Conservation (phyloP, 92 coral and sea anemone species). For the Palythoa heliodiscus region DNA sequence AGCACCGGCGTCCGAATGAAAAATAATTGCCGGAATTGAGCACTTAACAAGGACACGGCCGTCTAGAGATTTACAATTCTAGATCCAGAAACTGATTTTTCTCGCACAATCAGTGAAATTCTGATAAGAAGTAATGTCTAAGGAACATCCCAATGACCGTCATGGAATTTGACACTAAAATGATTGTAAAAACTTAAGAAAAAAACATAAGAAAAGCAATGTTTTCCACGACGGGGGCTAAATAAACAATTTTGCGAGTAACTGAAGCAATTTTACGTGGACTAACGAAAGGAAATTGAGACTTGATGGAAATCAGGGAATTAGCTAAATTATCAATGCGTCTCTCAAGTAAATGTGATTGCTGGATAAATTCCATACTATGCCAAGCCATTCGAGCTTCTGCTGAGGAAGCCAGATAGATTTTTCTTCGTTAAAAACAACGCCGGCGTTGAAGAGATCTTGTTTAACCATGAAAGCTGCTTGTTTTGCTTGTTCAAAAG, state of each 20-base stretch:
- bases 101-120: constrained; percentile 6
- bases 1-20: constrained; percentile 49
- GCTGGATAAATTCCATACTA: constrained; percentile 30
- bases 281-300: constrained; percentile 9
- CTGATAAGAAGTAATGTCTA: not conserved
- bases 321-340: constrained; percentile 4
- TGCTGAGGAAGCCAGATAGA: constrained; percentile 42
- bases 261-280: constrained; percentile 44
- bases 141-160: not conserved
- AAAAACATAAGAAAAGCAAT: constrained; percentile 4
- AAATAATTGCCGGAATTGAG: constrained; percentile 22
- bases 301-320: constrained; percentile 1
- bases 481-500: not conserved
- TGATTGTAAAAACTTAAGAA: not conserved
- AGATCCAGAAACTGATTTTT: constrained; percentile 49
- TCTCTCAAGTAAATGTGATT: constrained; percentile 8
- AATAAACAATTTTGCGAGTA: constrained; percentile 58
- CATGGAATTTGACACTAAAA: not conserved
- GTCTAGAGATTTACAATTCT: constrained; percentile 30
- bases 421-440: constrained; percentile 21
- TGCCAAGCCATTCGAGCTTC: constrained; percentile 44
- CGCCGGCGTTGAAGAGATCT: not conserved
- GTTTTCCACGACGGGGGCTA: constrained; percentile 34
- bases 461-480: not conserved
- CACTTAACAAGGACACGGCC: constrained; percentile 4